Evolutionary conservation across 2,797 vertebrate genomes (phyloP), one percentile per base, ranked within the genome.

Genomic region (Pteropus rufus): DNA sequence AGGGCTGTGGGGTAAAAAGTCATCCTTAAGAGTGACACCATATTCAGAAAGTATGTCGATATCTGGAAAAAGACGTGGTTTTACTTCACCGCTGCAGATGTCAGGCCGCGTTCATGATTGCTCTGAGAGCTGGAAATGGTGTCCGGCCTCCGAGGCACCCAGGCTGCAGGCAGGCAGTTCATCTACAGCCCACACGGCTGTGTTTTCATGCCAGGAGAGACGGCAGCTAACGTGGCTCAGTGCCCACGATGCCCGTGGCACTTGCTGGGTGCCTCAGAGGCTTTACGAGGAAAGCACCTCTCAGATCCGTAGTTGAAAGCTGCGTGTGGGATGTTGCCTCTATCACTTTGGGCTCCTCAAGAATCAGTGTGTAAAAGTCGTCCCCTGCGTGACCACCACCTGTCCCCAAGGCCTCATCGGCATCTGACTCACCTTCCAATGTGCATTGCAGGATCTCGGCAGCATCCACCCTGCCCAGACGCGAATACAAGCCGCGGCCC

Each of bases 401-500:
- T 10, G 1, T 21, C 19, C 46, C 39, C 34, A 5, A 29, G 41
- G 67, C 3, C 46, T 29, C 21, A 0, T 29, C 67, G 1, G 23
- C 29, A 19, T 34, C 64, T 85, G 86, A 75, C 39, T 21, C 12
- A 6, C 44, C 79, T 73, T 80, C 24, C 8, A 2, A 23, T 95
- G 44, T 97, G 81, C 95, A 2, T 98, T 94, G 10, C 98, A 99
- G 99, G 96, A 99, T 99, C 96, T 98, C 99, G 11, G 94, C 98
- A 60, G 98, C 99, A 24, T 99, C 99, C 95, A 98, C 95, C 73
- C 97, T 98, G 39, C 99, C 99, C 82, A 99, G 98, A 96, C 98
- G 98, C 77, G 99, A 99, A 79, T 99, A 99, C 95, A 99, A 98
- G 96, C 98, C 99, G 73, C 99, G 99, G 97, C 99, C 99, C 1